Evolutionary conservation across 35 echinoderm and acorn worm species (phyloP).

Genomic region (Nesometra sesokonis): DNA sequence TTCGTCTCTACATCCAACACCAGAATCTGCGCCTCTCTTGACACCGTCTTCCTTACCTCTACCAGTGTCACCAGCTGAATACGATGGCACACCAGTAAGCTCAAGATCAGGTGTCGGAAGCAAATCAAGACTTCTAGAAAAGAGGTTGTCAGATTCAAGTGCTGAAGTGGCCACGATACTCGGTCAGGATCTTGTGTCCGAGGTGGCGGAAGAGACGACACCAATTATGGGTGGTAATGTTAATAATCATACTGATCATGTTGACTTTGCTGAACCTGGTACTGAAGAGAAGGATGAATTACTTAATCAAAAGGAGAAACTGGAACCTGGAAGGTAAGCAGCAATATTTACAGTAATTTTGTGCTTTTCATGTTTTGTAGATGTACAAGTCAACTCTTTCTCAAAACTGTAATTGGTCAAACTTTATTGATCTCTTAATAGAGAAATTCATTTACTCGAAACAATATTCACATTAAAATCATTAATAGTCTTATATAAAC

Average conservation of each 20-base stretch:
- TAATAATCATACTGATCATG: constrained; percentile 7
- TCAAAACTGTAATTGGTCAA: too few species aligned
- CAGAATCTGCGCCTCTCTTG: constrained; percentile 1
- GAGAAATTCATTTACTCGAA: too few species aligned
- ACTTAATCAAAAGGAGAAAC: too few species aligned
- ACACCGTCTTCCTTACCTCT: not conserved
- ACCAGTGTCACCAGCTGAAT: not conserved
- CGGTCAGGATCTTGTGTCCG: constrained; percentile 13
- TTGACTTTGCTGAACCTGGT: not conserved
- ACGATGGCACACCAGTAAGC: not conserved
- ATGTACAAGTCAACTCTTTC: too few species aligned
- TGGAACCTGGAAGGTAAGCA: not conserved
- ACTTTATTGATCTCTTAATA: too few species aligned
- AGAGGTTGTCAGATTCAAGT: constrained; percentile 79
- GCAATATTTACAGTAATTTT: too few species aligned
- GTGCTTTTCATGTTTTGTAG: too few species aligned
- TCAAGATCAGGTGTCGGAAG: constrained; percentile 17
- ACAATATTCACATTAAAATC: too few species aligned
- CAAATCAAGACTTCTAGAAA: constrained; percentile 42
- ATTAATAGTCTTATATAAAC: too few species aligned
- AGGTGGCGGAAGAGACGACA: not conserved
- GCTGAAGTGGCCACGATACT: constrained; percentile 88
- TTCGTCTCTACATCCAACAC: constrained; percentile 14
- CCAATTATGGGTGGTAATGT: not conserved
- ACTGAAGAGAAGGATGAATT: not conserved